phyloP scores from a whole-genome alignment of 2,888 invertebrate genomes.

The Uropetala carovei region DNA sequence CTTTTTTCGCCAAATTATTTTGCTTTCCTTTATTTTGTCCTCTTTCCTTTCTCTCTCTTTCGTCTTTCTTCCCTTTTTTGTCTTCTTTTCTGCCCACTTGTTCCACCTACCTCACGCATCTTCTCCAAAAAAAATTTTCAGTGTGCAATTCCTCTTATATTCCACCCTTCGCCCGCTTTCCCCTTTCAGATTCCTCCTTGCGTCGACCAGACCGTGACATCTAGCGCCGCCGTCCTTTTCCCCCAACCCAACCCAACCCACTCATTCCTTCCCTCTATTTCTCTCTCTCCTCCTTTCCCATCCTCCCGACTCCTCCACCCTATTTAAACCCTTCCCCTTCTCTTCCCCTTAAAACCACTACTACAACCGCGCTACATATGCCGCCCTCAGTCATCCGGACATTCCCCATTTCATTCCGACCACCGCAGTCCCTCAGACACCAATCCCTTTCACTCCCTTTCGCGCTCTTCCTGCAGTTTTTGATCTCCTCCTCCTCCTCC shows the following conservation, averaged over 20 bases:
- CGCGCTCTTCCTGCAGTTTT: not conserved
- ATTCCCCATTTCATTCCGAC: constrained; percentile 4
- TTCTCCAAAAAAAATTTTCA: too few relatives aligned
- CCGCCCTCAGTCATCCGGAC: not conserved
- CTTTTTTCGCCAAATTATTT: too few relatives aligned
- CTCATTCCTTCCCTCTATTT: not conserved
- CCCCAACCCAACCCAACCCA: not conserved
- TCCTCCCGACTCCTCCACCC: not conserved
- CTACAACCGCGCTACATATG: not conserved
- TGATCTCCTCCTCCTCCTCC: too few relatives aligned
- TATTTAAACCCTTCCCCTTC: too few relatives aligned
- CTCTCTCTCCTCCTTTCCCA: not conserved
- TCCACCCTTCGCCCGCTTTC: not conserved
- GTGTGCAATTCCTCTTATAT: too few relatives aligned
- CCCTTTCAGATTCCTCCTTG: constrained; percentile 9
- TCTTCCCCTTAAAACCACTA: not conserved
- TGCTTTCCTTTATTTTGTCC: not conserved
- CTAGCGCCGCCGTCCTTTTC: not conserved
- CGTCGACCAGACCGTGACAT: constrained; percentile 1
- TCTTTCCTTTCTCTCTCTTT: not conserved
- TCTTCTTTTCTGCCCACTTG: too few relatives aligned
- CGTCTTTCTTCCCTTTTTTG: too few relatives aligned
- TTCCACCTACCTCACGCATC: too few relatives aligned
- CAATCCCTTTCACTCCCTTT: not conserved
- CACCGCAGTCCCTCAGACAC: not conserved